phyloP scores from a whole-genome alignment of 2,797 vertebrate genomes.

The Cirrhinus mrigala region DNA sequence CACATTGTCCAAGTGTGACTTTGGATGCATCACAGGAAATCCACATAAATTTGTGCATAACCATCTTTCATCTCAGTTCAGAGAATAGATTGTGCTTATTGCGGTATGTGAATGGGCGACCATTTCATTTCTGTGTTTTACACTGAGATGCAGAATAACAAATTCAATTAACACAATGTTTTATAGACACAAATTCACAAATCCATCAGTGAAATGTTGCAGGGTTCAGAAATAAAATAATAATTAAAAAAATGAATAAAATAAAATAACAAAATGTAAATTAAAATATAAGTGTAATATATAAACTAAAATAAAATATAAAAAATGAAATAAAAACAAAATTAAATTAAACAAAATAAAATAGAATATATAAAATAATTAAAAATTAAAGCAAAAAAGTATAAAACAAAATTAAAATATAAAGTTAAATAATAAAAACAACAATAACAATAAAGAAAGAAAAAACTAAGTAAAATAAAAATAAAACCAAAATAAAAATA shows the following conservation, averaged over 20 bases:
- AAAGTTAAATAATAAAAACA: too few species aligned
- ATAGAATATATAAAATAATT: too few species aligned
- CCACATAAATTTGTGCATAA: background rate
- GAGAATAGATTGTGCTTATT: background rate
- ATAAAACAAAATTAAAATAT: too few species aligned
- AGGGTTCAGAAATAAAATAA: background rate
- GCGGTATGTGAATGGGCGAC: background rate
- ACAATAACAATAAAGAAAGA: too few species aligned
- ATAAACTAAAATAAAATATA: background rate
- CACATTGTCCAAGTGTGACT: background rate
- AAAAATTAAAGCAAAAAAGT: too few species aligned
- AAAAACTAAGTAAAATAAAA: too few species aligned
- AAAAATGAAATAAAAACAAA: too few species aligned
- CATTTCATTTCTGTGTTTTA: background rate
- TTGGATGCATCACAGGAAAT: background rate
- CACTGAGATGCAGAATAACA: background rate
- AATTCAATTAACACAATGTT: background rate
- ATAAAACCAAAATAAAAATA: background rate
- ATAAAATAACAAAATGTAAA: background rate
- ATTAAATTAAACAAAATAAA: too few species aligned
- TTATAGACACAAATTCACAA: background rate
- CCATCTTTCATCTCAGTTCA: background rate
- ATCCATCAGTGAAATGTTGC: slow-evolving; percentile 14
- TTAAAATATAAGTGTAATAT: too few species aligned
- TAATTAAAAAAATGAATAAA: background rate